Percentiles rank a stretch among this genome's conserved stretches.
phyloP scores from a whole-genome alignment of 2,113 vertebrate genomes.

The Notiomystis cincta region DNA sequence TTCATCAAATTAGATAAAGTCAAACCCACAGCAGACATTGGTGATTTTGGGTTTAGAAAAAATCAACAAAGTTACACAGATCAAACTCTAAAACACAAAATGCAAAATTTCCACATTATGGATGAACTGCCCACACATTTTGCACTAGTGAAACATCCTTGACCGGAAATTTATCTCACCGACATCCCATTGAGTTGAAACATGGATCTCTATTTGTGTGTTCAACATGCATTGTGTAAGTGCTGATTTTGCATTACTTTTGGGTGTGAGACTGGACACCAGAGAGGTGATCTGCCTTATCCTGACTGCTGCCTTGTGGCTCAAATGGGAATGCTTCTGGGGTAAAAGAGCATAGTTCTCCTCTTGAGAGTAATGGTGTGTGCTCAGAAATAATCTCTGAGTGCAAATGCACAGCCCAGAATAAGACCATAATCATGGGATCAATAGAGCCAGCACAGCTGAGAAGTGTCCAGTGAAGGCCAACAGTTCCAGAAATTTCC shows the following conservation, averaged over 20 bases:
- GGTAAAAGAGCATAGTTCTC: neutral
- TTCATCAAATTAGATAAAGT: neutral
- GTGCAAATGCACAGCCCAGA: neutral
- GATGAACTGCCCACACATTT: rapidly evolving
- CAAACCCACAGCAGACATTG: neutral
- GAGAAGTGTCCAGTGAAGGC: neutral
- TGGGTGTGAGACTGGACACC: neutral
- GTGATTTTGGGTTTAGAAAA: neutral
- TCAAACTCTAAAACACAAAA: neutral
- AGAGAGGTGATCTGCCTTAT: neutral
- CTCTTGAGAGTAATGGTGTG: neutral
- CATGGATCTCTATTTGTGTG: neutral
- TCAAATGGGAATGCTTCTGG: neutral
- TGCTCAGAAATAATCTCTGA: neutral
- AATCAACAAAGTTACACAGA: neutral
- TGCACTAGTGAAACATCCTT: neutral
- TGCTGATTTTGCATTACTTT: neutral
- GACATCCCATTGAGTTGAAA: neutral
- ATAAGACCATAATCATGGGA: neutral
- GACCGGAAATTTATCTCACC: neutral
- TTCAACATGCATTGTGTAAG: neutral
- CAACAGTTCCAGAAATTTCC: neutral
- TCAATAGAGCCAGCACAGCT: neutral
- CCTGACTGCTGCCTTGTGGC: neutral
- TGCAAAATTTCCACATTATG: neutral